Evolutionary conservation across 2,888 invertebrate species (phyloP), one percentile per base, ranked within the genome.

Genomic region (Tryphoninae sp.): DNA sequence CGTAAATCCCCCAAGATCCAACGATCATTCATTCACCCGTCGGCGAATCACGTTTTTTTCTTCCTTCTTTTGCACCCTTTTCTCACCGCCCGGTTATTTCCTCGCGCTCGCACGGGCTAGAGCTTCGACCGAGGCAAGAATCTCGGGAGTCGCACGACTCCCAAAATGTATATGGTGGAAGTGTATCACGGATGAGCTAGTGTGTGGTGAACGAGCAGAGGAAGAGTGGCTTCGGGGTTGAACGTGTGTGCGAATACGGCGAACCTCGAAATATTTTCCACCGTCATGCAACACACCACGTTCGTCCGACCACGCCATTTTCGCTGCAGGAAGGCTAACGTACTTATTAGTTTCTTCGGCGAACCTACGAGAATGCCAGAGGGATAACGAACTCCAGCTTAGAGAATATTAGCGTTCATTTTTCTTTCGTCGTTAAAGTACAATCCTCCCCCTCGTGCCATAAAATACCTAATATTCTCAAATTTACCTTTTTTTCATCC

Each of bases 221-320:
- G 13, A 62, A 62, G 62, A 65, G 26, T 13, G 26, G 72, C 49
- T 51, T 13, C 59, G 2, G 59, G 23, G 51, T 42, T 45, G 16
- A 62, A 76, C 26, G 33, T 33, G 33, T 33, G 40, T 33, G 33
- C 53, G 61, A 55, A 80, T 53, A 11, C 26, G 59, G 61, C 11
- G 19, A 59, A 59, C 6, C 33, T 78, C 71, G 78, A 82, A 67
- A 75, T 75, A 82, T 75, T 68, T 82, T 82, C 40, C 62, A 51
- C 55, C 67, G 71, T 78, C 81, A 78, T 78, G 81, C 78, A 40
- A 69, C 9, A 58, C 72, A 13, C 62, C 45, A 53, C 6, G 33
- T 49, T 53, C 45, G 62, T 33, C 69, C 62, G 22, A 55, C 62
- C 13, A 62, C 33, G 33, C 33, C 6, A 33, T 33, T 33, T 6